These are phyloP conservation scores for Hemichromis elongatus DNA, from an alignment of 2,113 vertebrate species.

Conservation along the genomic window DNA sequence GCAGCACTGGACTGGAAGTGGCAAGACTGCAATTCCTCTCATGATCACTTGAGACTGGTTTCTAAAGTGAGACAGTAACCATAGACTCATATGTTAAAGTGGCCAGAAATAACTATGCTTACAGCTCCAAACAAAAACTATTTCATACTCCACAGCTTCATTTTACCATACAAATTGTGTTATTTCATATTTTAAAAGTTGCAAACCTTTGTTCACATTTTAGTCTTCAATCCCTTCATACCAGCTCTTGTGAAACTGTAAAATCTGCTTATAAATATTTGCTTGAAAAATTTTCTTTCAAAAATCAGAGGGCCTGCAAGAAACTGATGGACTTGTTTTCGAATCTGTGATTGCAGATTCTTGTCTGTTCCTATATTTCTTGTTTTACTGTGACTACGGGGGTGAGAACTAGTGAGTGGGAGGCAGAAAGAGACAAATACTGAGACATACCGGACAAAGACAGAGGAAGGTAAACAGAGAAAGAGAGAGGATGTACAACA, in stretches of 20 bases:
- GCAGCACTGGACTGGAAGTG: background rate
- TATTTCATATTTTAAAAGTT: accelerated
- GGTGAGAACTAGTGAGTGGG: background rate
- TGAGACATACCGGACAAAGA: constrained; percentile 11
- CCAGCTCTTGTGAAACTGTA: accelerated
- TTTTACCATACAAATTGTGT: background rate
- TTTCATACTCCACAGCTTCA: background rate
- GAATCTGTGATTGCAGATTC: background rate
- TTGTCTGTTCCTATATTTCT: background rate
- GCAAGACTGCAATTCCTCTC: background rate
- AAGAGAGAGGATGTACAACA: constrained; percentile 5
- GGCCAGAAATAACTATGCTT: background rate
- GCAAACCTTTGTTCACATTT: background rate
- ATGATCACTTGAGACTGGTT: background rate
- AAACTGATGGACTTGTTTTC: background rate
- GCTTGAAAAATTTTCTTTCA: background rate
- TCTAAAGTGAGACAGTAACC: background rate
- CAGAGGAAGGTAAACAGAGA: constrained; percentile 17
- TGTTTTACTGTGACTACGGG: background rate
- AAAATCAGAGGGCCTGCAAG: background rate
- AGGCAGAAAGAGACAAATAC: background rate
- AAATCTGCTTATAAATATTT: accelerated
- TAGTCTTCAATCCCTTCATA: background rate
- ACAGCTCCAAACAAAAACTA: accelerated
- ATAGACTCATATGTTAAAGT: background rate